Evolutionary conservation across 2,797 vertebrate genomes (phyloP), one percentile per base, ranked within the genome.

Genomic region (Garrulus glandarius): DNA sequence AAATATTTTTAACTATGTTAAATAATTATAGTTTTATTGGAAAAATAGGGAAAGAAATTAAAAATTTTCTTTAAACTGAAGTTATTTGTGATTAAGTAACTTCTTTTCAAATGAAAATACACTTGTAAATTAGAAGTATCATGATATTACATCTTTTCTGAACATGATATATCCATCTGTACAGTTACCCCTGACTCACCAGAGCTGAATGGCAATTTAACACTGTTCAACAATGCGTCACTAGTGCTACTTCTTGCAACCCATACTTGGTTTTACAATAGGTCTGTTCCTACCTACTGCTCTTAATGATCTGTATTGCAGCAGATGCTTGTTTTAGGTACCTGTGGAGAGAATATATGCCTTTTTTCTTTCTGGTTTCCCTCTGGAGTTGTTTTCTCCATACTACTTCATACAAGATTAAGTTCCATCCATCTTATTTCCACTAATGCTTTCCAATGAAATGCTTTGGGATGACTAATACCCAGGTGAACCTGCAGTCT

Each of bases 1-100:
- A 96, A 96, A 74, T 96, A 94, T 81, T 77, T 96, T 93, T 70
- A 88, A 90, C 44, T 87, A 47, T 91, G 57, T 96, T 89, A 82
- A 87, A 95, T 95, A 94, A 77, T 97, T 93, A 85, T 75, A 76
- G 67, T 81, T 93, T 95, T 84, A 95, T 65, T 92, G 72, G 60
- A 84, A 95, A 96, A 95, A 96, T 76, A 95, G 80, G 76, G 60
- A 57, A 82, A 93, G 53, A 67, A 84, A 85, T 95, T 82, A 49
- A 89, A 89, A 82, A 55, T 57, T 89, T 89, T 93, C 69, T 95
- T 95, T 15, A 92, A 79, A 74, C 39, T 2, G 87, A 85, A 65
- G n/a, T 92, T 61, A 89, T 95, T 88, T 81, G 60, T 81, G 29
- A 64, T 56, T 29, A 81, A 60, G 11, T 77, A 79, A 34, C 13